Evolutionary conservation across 2,113 vertebrate species (phyloP), one percentile per base, ranked within the genome.

Genomic region (Probosciger aterrimus): DNA sequence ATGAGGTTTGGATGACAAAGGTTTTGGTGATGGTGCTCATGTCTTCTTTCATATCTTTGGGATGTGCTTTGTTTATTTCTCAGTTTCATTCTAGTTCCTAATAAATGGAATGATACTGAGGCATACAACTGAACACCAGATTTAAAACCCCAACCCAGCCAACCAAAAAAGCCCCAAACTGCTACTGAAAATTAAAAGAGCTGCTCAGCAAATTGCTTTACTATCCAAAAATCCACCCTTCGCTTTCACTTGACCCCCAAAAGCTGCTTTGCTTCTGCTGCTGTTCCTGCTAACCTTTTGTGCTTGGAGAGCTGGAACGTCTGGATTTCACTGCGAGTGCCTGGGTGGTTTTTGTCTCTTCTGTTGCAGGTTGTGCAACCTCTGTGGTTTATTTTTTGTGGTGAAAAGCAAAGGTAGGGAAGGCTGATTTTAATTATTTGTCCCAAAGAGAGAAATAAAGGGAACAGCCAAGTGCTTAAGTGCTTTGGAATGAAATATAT

Each of bases 361-460:
- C 30, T 67, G 28, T 27, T 86, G 41, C 50, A 63, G 64, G 69
- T 67, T 90, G 30, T 70, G 41, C 68, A 60, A 44, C 24, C 12
- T 80, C 24, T 37, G 41, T 65, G 15, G 1, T 4, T 3, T 10
- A 59, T 47, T 64, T 91, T 73, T 68, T 70, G 47, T 87, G 70
- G n/a, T 82, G 91, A 59, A 87, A 90, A 87, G 71, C 69, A 87
- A 55, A 80, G 44, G 33, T 27, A 50, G n/a, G 44, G 30, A 93
- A 82, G 49, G 44, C 74, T 93, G 77, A 39, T 82, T 85, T 92
- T 65, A 73, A 82, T 57, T 90, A 67, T 89, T 95, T 92, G 20
- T 84, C 62, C 69, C 77, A 60, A 68, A 71, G 92, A 93, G 90
- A 86, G 77, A 76, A 84, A 84, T 79, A 94, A 90, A 93, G 47